Percentiles rank a stretch among this genome's conserved stretches.
phyloP scores from a whole-genome alignment of 2,888 invertebrate species.

The Rutpela maculata region DNA sequence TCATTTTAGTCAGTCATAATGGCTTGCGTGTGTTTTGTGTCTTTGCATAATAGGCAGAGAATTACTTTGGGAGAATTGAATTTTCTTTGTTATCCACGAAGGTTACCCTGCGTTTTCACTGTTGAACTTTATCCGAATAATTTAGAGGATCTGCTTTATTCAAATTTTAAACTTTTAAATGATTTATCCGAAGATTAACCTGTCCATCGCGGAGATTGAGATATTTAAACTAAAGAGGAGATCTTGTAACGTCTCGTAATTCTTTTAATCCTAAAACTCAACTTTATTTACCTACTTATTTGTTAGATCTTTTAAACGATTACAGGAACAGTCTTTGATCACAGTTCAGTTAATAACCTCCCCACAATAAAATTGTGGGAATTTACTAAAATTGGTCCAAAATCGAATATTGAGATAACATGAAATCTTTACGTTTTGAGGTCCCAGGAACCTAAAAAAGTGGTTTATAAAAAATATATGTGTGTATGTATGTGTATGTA shows the following conservation, averaged over 20 bases:
- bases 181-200: background rate
- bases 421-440: too few relatives aligned
- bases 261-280: too few relatives aligned
- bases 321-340: too few relatives aligned
- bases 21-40: conserved; percentile 7
- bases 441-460: too few relatives aligned
- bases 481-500: too few relatives aligned
- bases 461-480: too few relatives aligned
- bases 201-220: background rate
- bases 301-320: too few relatives aligned
- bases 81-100: background rate
- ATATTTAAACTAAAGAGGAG: background rate
- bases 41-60: conserved; percentile 1
- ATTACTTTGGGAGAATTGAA: conserved; percentile 3
- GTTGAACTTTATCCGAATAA: background rate
- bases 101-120: background rate
- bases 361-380: too few relatives aligned
- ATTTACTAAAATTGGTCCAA: too few relatives aligned
- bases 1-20: background rate
- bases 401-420: too few relatives aligned
- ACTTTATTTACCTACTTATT: too few relatives aligned
- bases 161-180: conserved; percentile 1
- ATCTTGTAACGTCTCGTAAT: background rate
- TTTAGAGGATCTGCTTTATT: background rate
- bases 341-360: too few relatives aligned